Evolutionary conservation across 1,140 invertebrate genomes (phyloP).

Genomic region (Pararge aegeria): DNA sequence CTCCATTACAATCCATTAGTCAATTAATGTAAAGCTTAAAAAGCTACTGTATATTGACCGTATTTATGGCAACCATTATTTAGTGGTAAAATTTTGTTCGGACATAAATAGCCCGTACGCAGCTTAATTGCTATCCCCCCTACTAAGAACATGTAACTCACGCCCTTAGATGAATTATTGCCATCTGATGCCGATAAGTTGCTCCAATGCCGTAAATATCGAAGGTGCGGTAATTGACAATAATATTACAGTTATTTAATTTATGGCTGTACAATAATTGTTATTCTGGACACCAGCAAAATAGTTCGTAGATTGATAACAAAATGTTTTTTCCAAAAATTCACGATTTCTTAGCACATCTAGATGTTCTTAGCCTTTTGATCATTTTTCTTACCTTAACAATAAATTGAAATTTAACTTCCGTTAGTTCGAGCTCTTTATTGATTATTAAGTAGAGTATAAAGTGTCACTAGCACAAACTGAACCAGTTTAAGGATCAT

Average conservation of each 20-base stretch:
- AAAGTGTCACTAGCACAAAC: no score
- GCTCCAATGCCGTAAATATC: slow-evolving; percentile 1
- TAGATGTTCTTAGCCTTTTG: no score
- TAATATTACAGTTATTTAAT: not conserved
- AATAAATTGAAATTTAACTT: no score
- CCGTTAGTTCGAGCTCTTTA: no score
- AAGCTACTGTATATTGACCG: slow-evolving; percentile 8
- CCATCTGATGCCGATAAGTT: not conserved
- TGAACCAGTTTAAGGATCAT: no score
- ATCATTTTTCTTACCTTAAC: no score
- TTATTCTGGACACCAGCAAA: no score
- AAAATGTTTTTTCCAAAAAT: no score
- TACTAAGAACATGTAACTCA: slow-evolving; percentile 1
- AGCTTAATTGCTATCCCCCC: slow-evolving; percentile 23
- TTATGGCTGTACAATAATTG: no score
- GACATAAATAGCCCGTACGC: slow-evolving; percentile 19
- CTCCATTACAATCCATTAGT: slow-evolving; percentile 32
- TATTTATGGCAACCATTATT: slow-evolving; percentile 13
- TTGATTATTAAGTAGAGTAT: no score
- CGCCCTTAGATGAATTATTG: slow-evolving; percentile 4
- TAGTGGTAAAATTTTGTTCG: slow-evolving; percentile 4
- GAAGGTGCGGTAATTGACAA: not conserved
- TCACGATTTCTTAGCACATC: no score
- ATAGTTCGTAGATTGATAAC: no score
- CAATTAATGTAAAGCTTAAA: slow-evolving; percentile 31